Evolutionary conservation across 1,140 invertebrate genomes (phyloP).

Genomic region (Lordiphosa mommai): DNA sequence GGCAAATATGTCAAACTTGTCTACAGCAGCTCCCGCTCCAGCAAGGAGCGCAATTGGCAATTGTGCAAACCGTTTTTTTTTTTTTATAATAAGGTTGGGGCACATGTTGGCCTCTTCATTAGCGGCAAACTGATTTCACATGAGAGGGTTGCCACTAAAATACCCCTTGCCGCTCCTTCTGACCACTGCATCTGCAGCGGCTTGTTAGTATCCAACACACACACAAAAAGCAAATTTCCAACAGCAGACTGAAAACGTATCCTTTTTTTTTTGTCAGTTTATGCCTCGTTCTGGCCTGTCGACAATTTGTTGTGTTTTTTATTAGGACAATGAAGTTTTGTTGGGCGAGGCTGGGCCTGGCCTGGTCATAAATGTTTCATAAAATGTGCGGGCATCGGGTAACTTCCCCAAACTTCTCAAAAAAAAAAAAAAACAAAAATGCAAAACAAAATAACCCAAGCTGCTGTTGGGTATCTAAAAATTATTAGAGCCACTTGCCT

Average conservation of each 20-base stretch:
- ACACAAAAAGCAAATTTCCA: slow-evolving; percentile 52
- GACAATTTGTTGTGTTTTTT: slow-evolving; percentile 74
- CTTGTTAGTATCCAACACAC: slow-evolving; percentile 36
- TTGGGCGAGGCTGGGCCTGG: not conserved
- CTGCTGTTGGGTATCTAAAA: slow-evolving; percentile 40
- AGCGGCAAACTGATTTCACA: slow-evolving; percentile 41
- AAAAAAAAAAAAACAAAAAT: slow-evolving; percentile 1
- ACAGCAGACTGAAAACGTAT: slow-evolving; percentile 3
- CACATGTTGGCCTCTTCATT: slow-evolving; percentile 56
- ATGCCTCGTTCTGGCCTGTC: slow-evolving; percentile 27
- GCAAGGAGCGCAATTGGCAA: slow-evolving; percentile 32
- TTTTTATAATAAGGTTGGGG: not conserved
- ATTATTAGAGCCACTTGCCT: slow-evolving; percentile 51
- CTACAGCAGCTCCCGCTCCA: not conserved
- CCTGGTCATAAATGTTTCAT: slow-evolving; percentile 65
- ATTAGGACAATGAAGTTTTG: slow-evolving; percentile 39
- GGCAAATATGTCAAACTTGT: slow-evolving; percentile 51
- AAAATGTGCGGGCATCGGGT: slow-evolving; percentile 32
- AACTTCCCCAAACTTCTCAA: not conserved
- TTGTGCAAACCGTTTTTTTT: slow-evolving; percentile 42
- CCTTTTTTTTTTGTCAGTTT: slow-evolving; percentile 9
- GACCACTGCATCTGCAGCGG: slow-evolving; percentile 8
- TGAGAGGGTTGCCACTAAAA: slow-evolving; percentile 6
- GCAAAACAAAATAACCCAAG: slow-evolving; percentile 2
- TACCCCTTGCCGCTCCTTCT: not conserved